These are phyloP conservation scores for Whitmania pigra DNA, from an alignment of 1,140 invertebrate species.

Conservation along the genomic window DNA sequence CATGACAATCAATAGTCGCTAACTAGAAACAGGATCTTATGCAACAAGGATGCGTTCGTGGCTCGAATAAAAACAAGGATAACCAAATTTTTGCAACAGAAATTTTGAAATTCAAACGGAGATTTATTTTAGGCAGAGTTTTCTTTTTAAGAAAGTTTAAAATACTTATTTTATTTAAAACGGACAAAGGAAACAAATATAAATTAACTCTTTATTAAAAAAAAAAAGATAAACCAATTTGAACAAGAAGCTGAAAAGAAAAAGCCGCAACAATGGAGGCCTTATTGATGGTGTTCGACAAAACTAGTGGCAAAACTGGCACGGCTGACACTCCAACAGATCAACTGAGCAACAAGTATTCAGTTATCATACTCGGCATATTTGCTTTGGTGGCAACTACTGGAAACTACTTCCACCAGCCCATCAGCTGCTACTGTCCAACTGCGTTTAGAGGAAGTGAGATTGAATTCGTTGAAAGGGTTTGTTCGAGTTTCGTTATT, in stretches of 20 bases:
- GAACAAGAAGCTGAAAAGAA: background rate
- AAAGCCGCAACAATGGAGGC: background rate
- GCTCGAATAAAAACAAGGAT: too few species aligned
- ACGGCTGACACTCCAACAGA: slow-evolving; percentile 7
- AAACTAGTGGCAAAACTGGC: background rate
- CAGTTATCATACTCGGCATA: slow-evolving; percentile 43
- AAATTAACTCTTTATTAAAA: background rate
- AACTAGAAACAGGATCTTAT: too few species aligned
- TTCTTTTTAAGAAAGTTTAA: background rate
- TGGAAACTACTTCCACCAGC: slow-evolving; percentile 47
- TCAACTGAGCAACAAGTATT: slow-evolving; percentile 5
- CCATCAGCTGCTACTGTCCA: slow-evolving; percentile 41
- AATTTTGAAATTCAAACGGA: too few species aligned
- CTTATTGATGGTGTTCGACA: background rate
- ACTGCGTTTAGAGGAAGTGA: slow-evolving; percentile 42
- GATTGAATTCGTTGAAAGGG: slow-evolving; percentile 42
- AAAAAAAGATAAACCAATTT: background rate
- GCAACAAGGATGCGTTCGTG: too few species aligned
- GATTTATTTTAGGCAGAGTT: background rate
- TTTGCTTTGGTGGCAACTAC: slow-evolving; percentile 46
- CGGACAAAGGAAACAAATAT: background rate
- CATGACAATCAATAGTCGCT: too few species aligned
- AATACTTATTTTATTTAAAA: background rate
- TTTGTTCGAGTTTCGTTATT: slow-evolving; percentile 8
- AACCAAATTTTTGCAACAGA: too few species aligned